phyloP scores from a whole-genome alignment of 2,113 vertebrate species.

The Larimichthys crocea region DNA sequence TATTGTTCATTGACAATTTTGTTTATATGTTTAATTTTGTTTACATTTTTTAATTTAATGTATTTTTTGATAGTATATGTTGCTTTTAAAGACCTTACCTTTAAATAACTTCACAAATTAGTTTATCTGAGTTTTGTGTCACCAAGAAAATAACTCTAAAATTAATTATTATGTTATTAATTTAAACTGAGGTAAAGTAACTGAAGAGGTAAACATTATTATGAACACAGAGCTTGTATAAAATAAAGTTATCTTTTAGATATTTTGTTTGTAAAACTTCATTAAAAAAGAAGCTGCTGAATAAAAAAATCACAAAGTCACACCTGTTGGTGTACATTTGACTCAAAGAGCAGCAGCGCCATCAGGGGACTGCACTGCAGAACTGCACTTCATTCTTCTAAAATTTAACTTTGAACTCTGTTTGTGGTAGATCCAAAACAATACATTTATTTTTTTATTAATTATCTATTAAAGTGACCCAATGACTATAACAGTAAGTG shows the following conservation, averaged over 20 bases:
- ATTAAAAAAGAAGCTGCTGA: background rate
- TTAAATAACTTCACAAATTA: no score
- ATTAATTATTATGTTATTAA: no score
- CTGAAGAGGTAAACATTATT: background rate
- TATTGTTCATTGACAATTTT: background rate
- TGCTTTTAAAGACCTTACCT: no score
- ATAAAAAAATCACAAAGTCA: background rate
- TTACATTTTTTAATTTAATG: background rate
- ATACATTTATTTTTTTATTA: no score
- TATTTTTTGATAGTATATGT: no score
- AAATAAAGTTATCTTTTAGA: background rate
- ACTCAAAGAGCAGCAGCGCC: slow-evolving; percentile 8
- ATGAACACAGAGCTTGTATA: background rate
- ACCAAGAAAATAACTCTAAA: background rate
- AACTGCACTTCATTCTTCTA: background rate
- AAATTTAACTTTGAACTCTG: no score
- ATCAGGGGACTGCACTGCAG: background rate
- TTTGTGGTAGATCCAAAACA: no score
- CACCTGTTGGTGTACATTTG: background rate
- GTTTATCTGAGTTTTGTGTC: no score
- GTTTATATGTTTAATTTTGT: no score
- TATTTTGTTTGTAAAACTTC: background rate
- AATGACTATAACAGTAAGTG: no score
- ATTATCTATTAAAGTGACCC: no score
- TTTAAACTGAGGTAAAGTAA: background rate